Evolutionary conservation across 2,888 invertebrate genomes (phyloP), one percentile per base, ranked within the genome.

Genomic region (Ceramica pisi): DNA sequence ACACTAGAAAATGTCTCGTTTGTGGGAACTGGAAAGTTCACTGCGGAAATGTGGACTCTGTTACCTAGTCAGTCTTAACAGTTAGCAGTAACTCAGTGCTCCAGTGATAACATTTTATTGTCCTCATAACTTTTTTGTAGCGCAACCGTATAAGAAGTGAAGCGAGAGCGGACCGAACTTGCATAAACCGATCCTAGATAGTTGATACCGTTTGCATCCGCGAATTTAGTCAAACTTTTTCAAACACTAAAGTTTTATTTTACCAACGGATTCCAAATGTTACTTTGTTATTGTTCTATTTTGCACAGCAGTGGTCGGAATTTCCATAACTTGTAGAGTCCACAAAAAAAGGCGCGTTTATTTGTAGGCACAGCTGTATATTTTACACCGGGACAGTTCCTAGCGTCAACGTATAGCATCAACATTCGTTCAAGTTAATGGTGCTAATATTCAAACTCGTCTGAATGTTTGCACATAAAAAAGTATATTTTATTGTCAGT

Each of bases 181-280:
- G n/a, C n/a, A n/a, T n/a, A 69, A 71, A 68, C 53, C 64, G 66
- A 66, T 75, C 62, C 23, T 53, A 21, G 46, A 38, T 21, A 16
- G 7, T 35, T 21, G 19, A 21, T 44, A 68, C 48, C 46, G 51
- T 67, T 78, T 66, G 59, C 67, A 73, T 78, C 61, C 63, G 71
- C 53, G 67, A 74, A 71, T 69, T 72, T 67, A 44, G 60, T 57
- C 19, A 69, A 83, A 78, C 77, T 83, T 79, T 78, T 81, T 67
- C 73, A 78, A 81, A 67, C 71, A 78, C 67, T 66, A 67, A 83
- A 86, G 75, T 85, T 87, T 86, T 75, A 81, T 83, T 83, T 83
- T 72, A 62, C 61, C 62, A 74, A 56, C 48, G 57, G 23, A 75
- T 72, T 66, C 67, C 48, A 70, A 82, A 75, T 76, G 57, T 75